phyloP scores from a whole-genome alignment of 2,113 vertebrate genomes.

The Podocnemis expansa region DNA sequence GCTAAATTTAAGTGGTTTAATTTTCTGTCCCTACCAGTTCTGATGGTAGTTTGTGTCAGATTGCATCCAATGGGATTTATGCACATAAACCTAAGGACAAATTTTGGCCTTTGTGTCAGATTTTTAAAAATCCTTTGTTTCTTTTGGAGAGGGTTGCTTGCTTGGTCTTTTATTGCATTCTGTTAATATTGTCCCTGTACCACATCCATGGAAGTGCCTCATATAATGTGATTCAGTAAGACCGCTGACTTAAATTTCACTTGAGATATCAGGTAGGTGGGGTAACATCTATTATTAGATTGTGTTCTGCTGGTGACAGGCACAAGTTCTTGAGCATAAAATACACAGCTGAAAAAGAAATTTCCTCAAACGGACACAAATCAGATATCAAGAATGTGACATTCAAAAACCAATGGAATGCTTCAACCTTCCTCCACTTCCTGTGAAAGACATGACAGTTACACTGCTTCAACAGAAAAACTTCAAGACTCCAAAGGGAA shows the following conservation, averaged over 20 bases:
- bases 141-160: not conserved
- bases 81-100: not conserved
- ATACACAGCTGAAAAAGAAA: not conserved
- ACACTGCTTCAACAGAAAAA: too few relatives aligned
- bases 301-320: not conserved
- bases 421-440: too few relatives aligned
- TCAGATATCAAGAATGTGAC: too few relatives aligned
- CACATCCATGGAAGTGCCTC: not conserved
- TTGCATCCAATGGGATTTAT: not conserved
- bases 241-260: not conserved
- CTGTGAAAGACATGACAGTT: too few relatives aligned
- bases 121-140: not conserved
- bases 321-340: not conserved
- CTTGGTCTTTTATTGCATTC: not conserved
- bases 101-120: not conserved
- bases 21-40: not conserved
- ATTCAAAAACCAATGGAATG: too few relatives aligned
- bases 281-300: not conserved
- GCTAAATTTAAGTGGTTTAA: not conserved
- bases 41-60: not conserved
- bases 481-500: too few relatives aligned
- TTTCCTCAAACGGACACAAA: too few relatives aligned
- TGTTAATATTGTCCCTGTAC: not conserved
- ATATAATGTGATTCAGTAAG: slow-evolving; percentile 13
- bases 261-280: not conserved